Evolutionary conservation across 2,113 vertebrate species (phyloP).

Genomic region (Scortum barcoo): DNA sequence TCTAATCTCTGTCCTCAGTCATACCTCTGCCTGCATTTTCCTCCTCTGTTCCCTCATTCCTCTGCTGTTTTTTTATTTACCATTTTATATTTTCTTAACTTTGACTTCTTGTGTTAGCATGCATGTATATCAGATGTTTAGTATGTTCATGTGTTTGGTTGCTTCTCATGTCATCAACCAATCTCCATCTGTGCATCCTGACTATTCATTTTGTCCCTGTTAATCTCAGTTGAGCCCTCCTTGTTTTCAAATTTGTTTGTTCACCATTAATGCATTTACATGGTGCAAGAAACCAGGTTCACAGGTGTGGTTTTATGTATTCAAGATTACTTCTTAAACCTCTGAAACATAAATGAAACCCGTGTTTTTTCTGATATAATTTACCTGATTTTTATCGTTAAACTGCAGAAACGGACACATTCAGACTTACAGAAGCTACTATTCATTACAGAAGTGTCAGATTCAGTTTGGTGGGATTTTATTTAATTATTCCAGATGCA

Average conservation of each 20-base stretch:
- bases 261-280: background rate
- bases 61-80: background rate
- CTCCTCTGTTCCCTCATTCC: background rate
- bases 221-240: background rate
- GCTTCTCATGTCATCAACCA: background rate
- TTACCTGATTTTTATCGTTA: background rate
- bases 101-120: background rate
- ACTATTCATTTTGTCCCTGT: background rate
- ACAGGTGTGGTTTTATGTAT: too few species aligned
- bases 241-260: background rate
- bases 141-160: background rate
- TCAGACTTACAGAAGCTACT: background rate
- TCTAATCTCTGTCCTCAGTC: background rate
- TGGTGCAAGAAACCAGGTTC: background rate
- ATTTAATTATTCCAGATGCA: background rate
- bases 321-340: too few species aligned
- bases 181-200: background rate
- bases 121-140: background rate
- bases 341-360: background rate
- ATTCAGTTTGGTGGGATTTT: background rate
- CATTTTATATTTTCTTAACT: background rate
- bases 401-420: background rate
- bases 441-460: background rate
- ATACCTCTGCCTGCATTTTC: background rate
- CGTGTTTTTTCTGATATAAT: background rate